Base-by-base conservation (phyloP, 2,113 vertebrate genomes). In the Rhinogobius similis region DNA sequence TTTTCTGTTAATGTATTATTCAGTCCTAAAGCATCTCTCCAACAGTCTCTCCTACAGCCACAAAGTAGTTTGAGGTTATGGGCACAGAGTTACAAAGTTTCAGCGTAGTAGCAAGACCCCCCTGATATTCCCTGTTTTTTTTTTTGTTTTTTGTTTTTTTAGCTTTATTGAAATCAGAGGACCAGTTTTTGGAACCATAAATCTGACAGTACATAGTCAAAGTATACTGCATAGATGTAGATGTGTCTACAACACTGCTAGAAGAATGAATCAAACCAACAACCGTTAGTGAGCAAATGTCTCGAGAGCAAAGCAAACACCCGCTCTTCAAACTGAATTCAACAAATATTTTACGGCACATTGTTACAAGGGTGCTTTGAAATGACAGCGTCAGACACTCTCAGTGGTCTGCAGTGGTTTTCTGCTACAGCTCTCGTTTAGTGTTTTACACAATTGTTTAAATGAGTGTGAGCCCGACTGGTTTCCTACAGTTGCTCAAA, bases 391-490 rank as follows among this genome's bases (percentile, higher is more conserved):
- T 72, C 68, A 53, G 85, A 84, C 81, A 82, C 83, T 75, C 27
- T 76, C 70, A 65, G 32, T 75, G 58, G 76, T 73, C 58, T 62
- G 50, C 68, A 36, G 88, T 23, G 73, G 85, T 84, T 83, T 85
- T 81, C 75, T 62, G 38, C 75, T 55, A 75, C 24, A 70, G 62
- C 83, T 63, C 84, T 83, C 85, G 74, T 86, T 87, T 83, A 75
- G 79, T 82, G 89, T 90, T 90, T 90, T 86, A 89, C 88, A 86
- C 82, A 78, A 77, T 83, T 44, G 52, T 86, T 81, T 86, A 84
- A 88, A 82, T 59, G 77, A 82, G 73, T 90, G 11, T 61, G 65
- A 79, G 78, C 75, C 79, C 64, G 82, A 77, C 69, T 23, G 38
- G 72, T 87, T 87, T 88, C 87, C 82, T 85, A 70, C 72, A 32